Evolutionary conservation across 2,888 invertebrate genomes (phyloP).

Genomic region (Tiphia femorata): DNA sequence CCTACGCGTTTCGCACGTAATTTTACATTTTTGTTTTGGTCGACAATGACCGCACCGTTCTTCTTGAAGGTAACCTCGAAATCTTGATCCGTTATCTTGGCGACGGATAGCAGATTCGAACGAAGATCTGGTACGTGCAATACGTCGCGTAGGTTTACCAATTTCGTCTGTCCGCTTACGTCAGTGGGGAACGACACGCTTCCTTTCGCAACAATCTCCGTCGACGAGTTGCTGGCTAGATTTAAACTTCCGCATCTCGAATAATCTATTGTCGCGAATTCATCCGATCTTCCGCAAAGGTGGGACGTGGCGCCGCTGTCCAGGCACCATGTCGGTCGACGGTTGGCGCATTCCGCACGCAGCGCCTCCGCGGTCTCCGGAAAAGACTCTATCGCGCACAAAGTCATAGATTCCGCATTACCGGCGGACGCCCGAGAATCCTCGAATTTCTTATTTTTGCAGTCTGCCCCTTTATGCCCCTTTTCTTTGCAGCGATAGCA

Average conservation of each 20-base stretch:
- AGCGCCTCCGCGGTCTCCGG: not conserved
- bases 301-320: slow-evolving; percentile 30
- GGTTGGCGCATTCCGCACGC: not conserved
- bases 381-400: not conserved
- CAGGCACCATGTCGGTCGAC: slow-evolving; percentile 18
- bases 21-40: slow-evolving; percentile 7
- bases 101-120: slow-evolving; percentile 23
- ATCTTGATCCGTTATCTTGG: slow-evolving; percentile 7
- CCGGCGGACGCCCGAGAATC: too few relatives aligned
- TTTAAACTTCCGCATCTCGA: slow-evolving; percentile 16
- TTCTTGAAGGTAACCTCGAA: slow-evolving; percentile 15
- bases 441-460: slow-evolving; percentile 4
- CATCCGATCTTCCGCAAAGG: slow-evolving; percentile 14
- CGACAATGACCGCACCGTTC: slow-evolving; percentile 13
- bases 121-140: slow-evolving; percentile 26
- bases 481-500: slow-evolving; percentile 13
- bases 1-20: slow-evolving; percentile 16
- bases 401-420: too few relatives aligned
- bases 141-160: slow-evolving; percentile 15
- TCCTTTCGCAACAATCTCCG: slow-evolving; percentile 16
- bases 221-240: slow-evolving; percentile 18
- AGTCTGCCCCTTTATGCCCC: slow-evolving; percentile 15
- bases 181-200: slow-evolving; percentile 8
- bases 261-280: slow-evolving; percentile 17
- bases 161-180: slow-evolving; percentile 2